phyloP scores from a whole-genome alignment of 2,888 invertebrate genomes.

The Falcaria lacertinaria region DNA sequence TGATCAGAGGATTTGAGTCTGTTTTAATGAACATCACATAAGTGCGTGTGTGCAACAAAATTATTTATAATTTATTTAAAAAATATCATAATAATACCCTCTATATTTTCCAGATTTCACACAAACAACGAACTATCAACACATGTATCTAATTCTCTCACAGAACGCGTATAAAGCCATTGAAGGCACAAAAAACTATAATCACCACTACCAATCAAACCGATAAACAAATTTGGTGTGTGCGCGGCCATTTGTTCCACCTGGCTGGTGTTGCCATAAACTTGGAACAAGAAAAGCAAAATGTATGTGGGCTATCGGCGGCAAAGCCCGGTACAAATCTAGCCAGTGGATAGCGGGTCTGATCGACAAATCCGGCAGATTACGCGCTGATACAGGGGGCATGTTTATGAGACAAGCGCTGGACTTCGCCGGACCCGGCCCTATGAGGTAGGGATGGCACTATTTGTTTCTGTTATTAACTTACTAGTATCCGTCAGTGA shows the following conservation, averaged over 20 bases:
- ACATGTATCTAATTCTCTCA: background rate
- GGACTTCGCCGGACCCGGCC: constrained; percentile 51
- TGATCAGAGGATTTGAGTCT: too few species aligned
- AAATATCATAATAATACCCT: too few species aligned
- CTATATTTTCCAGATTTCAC: too few species aligned
- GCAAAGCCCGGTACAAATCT: constrained; percentile 76
- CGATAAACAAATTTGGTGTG: constrained; percentile 42
- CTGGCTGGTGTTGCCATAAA: constrained; percentile 63
- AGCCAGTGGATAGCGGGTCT: constrained; percentile 72
- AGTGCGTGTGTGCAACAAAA: too few species aligned
- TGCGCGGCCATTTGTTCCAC: constrained; percentile 39
- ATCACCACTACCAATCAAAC: constrained; percentile 13
- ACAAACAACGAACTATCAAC: background rate
- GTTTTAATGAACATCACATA: too few species aligned
- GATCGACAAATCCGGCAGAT: constrained; percentile 80
- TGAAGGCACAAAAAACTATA: background rate
- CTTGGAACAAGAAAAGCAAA: constrained; percentile 71
- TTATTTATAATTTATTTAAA: too few species aligned
- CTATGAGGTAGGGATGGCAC: constrained; percentile 43
- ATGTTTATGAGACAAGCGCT: constrained; percentile 73
- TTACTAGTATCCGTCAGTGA: too few species aligned
- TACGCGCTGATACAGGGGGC: constrained; percentile 75
- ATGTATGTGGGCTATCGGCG: constrained; percentile 69
- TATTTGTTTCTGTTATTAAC: too few species aligned
- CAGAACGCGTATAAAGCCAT: background rate